phyloP scores from a whole-genome alignment of 1,140 invertebrate genomes.

The Cotesia vestalis region DNA sequence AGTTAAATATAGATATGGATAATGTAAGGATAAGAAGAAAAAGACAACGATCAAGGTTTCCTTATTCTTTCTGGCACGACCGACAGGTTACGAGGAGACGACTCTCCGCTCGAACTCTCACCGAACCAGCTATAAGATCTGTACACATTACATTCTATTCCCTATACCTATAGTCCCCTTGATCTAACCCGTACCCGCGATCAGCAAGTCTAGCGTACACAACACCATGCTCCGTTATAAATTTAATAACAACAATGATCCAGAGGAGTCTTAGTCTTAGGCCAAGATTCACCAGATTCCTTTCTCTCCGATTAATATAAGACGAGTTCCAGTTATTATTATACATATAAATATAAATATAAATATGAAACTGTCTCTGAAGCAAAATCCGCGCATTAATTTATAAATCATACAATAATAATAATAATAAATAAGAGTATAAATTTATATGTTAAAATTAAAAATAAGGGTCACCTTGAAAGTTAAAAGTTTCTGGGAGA shows the following conservation, averaged over 20 bases:
- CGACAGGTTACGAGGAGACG: slow-evolving; percentile 15
- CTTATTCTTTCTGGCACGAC: slow-evolving; percentile 23
- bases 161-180: not conserved
- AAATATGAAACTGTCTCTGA: not conserved
- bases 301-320: no score
- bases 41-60: slow-evolving; percentile 3
- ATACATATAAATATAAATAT: not conserved
- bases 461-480: slow-evolving; percentile 17
- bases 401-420: not conserved
- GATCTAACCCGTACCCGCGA: not conserved
- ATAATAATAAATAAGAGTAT: not conserved
- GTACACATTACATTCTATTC: not conserved
- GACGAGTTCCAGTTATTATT: not conserved
- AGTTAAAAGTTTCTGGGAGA: not conserved
- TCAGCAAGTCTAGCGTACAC: no score
- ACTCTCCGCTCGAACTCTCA: slow-evolving; percentile 15
- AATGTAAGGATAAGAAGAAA: no score
- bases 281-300: no score
- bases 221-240: no score
- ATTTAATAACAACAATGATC: no score
- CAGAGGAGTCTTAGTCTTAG: no score
- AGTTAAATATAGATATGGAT: no score
- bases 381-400: slow-evolving; percentile 15
- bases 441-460: no score
- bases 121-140: slow-evolving; percentile 1